Evolutionary conservation across 2,888 invertebrate genomes (phyloP).

Genomic region (Linnaemya tessellans): DNA sequence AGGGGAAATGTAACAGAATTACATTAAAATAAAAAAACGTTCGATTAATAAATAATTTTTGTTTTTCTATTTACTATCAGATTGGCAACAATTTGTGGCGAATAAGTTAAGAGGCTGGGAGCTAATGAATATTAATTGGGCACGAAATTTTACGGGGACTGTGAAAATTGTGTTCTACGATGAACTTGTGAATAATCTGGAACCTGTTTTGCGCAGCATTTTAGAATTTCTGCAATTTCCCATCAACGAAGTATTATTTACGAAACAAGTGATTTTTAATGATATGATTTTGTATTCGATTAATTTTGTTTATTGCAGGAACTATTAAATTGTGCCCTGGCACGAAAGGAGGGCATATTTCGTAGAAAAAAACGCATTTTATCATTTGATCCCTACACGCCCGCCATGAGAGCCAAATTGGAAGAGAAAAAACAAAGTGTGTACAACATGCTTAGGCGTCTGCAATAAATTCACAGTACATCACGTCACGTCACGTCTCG

Average conservation of each 20-base stretch:
- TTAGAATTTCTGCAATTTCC: conserved; percentile 86
- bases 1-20: conserved; percentile 85
- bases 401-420: conserved; percentile 85
- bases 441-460: conserved; percentile 82
- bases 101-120: conserved; percentile 88
- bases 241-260: conserved; percentile 84
- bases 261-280: too few relatives aligned
- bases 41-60: neutral
- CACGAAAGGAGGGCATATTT: conserved; percentile 89
- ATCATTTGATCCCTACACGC: conserved; percentile 89
- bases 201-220: conserved; percentile 85
- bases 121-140: conserved; percentile 88
- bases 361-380: conserved; percentile 87
- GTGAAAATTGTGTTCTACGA: conserved; percentile 89
- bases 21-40: neutral
- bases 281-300: neutral
- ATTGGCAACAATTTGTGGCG: conserved; percentile 89
- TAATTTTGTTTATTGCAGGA: conserved; percentile 78
- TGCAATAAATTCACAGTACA: conserved; percentile 57
- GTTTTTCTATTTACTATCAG: conserved; percentile 82
- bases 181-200: conserved; percentile 86
- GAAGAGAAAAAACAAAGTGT: conserved; percentile 84
- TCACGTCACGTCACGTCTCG: conserved; percentile 13
- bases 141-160: conserved; percentile 87
- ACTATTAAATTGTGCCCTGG: conserved; percentile 86